These are phyloP conservation scores for Acanthisitta chloris DNA, from an alignment of 2,113 vertebrate genomes.

Conservation along the genomic window DNA sequence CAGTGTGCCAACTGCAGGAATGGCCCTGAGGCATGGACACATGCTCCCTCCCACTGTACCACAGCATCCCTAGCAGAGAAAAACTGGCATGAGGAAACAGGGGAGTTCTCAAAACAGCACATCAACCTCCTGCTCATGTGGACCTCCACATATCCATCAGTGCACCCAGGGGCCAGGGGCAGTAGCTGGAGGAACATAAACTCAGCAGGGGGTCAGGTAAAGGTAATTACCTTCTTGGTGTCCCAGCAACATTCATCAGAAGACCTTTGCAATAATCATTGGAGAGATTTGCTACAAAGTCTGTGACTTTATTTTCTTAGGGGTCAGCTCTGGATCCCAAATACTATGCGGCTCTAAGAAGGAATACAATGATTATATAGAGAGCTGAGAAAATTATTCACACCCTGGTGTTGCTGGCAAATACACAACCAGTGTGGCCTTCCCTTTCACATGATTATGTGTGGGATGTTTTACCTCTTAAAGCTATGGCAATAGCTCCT, in stretches of 20 bases:
- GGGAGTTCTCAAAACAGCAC: neutral
- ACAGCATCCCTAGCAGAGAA: neutral
- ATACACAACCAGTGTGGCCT: neutral
- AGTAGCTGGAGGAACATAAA: neutral
- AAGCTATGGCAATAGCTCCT: neutral
- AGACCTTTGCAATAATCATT: neutral
- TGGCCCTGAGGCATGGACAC: fast-evolving
- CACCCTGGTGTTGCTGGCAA: neutral
- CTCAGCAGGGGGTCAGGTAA: neutral
- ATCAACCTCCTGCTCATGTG: neutral
- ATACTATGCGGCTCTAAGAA: neutral
- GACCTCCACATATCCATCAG: fast-evolving
- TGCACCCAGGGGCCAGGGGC: neutral
- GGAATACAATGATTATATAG: neutral
- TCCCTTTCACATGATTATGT: neutral
- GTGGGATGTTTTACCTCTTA: neutral
- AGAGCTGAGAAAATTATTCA: neutral
- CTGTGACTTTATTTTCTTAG: neutral
- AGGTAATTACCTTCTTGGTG: neutral
- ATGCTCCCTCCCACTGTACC: neutral
- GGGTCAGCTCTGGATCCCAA: neutral
- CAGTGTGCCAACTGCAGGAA: neutral
- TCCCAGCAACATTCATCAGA: neutral
- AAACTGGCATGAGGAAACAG: neutral
- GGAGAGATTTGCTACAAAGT: neutral